Percentiles rank a stretch among this genome's conserved stretches.
These are phyloP conservation scores for Acridotheres tristis DNA, from an alignment of 2,797 vertebrate genomes.

Conservation along the genomic window DNA sequence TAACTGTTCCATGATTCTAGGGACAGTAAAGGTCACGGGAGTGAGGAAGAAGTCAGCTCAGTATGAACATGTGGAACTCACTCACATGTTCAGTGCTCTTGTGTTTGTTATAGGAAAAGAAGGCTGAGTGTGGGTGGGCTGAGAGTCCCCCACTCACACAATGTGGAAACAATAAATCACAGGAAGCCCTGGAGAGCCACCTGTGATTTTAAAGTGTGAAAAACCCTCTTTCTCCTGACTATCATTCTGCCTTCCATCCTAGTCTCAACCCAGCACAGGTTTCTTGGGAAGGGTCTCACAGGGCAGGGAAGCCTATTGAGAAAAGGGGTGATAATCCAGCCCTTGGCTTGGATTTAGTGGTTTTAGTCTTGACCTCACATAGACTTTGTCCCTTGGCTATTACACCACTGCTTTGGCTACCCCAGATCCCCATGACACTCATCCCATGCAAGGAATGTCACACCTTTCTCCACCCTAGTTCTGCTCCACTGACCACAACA, in stretches of 20 bases:
- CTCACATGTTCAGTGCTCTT: neutral
- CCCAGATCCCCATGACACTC: neutral
- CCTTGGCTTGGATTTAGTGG: neutral
- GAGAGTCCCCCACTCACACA: neutral
- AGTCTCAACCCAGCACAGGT: neutral
- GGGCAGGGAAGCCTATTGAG: neutral
- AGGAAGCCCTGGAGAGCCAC: neutral
- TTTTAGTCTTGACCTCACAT: neutral
- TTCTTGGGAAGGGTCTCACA: neutral
- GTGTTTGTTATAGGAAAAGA: neutral
- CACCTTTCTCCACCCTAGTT: neutral
- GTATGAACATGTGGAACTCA: neutral
- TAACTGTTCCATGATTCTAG: neutral
- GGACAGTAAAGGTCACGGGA: neutral
- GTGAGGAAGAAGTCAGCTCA: neutral
- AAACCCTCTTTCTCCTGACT: neutral
- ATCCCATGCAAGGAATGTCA: neutral
- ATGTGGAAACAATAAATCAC: slow-evolving; percentile 24
- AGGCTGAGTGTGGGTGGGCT: neutral
- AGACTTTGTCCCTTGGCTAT: neutral
- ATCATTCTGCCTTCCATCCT: neutral
- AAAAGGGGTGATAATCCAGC: neutral
- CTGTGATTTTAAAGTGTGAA: neutral
- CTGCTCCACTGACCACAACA: neutral
- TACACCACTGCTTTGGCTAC: neutral